phyloP scores from a whole-genome alignment of 2,888 invertebrate species.

The Argyra leucocephala region DNA sequence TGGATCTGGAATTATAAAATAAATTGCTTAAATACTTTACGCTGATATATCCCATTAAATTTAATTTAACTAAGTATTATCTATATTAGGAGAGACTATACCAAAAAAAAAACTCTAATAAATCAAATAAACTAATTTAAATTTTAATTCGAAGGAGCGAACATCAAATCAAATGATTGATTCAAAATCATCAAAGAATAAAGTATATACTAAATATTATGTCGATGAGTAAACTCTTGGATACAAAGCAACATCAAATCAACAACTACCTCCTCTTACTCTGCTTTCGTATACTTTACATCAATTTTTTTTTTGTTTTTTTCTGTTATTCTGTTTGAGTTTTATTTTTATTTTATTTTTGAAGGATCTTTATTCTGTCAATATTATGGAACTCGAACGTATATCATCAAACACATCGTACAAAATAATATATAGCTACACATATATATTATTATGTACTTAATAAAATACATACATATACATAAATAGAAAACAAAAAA shows the following conservation, averaged over 20 bases:
- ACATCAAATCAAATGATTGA: too few relatives aligned
- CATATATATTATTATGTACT: neutral
- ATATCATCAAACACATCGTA: neutral
- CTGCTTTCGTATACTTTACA: neutral
- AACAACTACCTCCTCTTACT: neutral
- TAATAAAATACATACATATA: neutral
- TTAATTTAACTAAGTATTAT: too few relatives aligned
- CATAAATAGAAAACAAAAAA: neutral
- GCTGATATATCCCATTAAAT: too few relatives aligned
- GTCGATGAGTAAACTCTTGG: neutral
- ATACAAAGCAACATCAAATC: neutral
- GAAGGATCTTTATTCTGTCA: neutral
- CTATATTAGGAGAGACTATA: too few relatives aligned
- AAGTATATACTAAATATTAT: too few relatives aligned
- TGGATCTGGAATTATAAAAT: too few relatives aligned
- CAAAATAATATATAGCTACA: neutral
- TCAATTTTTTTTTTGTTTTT: neutral
- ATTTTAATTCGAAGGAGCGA: too few relatives aligned
- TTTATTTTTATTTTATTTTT: neutral
- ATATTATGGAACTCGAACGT: neutral
- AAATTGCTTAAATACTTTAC: too few relatives aligned
- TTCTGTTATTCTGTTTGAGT: neutral
- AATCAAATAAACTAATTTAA: too few relatives aligned
- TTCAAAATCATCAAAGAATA: too few relatives aligned
- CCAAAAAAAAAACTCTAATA: too few relatives aligned